A percentile compares a stretch with the other conserved stretches of the same genome.
Evolutionary conservation across 1,140 invertebrate genomes (phyloP).

Genomic region (Tribolium madens): DNA sequence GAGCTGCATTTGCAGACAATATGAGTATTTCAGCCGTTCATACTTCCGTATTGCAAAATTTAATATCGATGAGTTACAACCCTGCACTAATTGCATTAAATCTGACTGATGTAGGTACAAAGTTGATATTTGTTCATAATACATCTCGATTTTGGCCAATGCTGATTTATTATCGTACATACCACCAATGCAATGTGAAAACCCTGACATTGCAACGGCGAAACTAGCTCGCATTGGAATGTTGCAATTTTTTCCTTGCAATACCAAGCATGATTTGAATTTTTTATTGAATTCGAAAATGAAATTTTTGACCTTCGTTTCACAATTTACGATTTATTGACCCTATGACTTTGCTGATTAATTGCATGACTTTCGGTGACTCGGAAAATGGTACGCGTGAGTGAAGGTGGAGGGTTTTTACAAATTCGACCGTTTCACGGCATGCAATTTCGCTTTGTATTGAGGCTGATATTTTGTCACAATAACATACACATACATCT

Average conservation of each 20-base stretch:
- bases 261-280: not conserved
- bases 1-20: constrained; percentile 8
- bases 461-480: not conserved
- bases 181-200: not conserved
- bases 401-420: constrained; percentile 29
- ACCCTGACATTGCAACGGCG: not conserved
- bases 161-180: not conserved
- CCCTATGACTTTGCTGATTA: constrained; percentile 20
- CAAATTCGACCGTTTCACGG: not conserved
- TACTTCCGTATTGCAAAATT: constrained; percentile 16
- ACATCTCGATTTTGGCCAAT: not conserved
- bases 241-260: not conserved
- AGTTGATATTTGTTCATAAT: not conserved
- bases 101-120: no score
- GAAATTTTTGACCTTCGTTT: constrained; percentile 30
- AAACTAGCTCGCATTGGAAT: constrained; percentile 12
- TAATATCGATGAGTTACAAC: not conserved
- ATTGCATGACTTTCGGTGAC: constrained; percentile 4
- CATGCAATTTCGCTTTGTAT: not conserved
- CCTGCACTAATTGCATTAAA: not conserved
- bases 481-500: no score
- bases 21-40: not conserved
- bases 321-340: constrained; percentile 27
- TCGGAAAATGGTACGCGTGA: constrained; percentile 33
- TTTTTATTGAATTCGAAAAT: constrained; percentile 6